A percentile compares a stretch with the other conserved stretches of the same genome.
phyloP scores from a whole-genome alignment of 2,797 vertebrate species.

The Chrysocyon brachyurus region DNA sequence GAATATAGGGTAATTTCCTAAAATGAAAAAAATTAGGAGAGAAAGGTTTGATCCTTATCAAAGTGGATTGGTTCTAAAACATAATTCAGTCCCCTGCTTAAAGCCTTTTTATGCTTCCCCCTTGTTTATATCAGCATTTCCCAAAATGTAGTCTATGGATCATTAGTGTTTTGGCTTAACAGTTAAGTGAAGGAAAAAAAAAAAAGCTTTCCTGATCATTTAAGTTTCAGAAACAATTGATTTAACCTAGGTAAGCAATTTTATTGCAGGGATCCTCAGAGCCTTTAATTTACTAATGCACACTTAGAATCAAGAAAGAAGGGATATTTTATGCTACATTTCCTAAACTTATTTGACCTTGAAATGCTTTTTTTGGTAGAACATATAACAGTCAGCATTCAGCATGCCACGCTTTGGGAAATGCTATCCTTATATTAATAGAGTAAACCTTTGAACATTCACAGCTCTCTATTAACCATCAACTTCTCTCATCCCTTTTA shows the following conservation, averaged over 20 bases:
- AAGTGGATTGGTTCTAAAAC: not conserved
- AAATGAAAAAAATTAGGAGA: conserved; percentile 6
- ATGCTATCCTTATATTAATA: conserved; percentile 72
- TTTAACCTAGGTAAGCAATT: conserved; percentile 60
- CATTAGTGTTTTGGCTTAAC: not conserved
- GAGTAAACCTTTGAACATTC: conserved; percentile 41
- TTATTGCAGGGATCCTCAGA: conserved; percentile 20
- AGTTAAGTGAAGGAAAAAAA: not conserved
- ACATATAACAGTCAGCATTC: conserved; percentile 45
- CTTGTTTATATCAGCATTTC: not conserved
- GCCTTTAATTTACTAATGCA: conserved; percentile 1
- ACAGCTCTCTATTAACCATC: conserved; percentile 14
- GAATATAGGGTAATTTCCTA: conserved; percentile 11
- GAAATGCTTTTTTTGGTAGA: conserved; percentile 53
- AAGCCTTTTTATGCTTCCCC: not conserved
- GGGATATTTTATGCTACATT: conserved; percentile 17
- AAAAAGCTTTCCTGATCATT: not conserved
- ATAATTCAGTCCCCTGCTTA: not conserved
- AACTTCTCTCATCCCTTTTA: not conserved
- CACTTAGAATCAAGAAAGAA: conserved; percentile 48
- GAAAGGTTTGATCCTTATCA: not conserved
- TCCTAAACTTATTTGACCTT: conserved; percentile 62
- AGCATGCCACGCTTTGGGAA: conserved; percentile 56
- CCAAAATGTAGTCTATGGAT: not conserved
- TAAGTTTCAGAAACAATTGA: conserved; percentile 20